These are phyloP conservation scores for Cryptomyrus ogoouensis DNA, from an alignment of 2,113 vertebrate species.

Conservation along the genomic window DNA sequence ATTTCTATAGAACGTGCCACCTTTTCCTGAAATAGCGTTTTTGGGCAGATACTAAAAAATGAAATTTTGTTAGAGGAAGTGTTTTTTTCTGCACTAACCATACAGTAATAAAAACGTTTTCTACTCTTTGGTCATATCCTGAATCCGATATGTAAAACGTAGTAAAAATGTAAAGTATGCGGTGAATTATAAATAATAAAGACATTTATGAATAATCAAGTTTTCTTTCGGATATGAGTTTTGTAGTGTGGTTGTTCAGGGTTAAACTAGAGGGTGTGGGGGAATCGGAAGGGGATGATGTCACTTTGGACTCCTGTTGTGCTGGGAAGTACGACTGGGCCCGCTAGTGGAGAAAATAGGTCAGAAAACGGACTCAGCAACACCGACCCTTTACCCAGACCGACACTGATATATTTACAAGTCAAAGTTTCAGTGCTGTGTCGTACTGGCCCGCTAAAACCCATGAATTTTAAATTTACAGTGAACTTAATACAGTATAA, in stretches of 20 bases:
- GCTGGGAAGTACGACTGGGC: not conserved
- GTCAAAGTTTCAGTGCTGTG: not conserved
- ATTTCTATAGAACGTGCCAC: conserved; percentile 8
- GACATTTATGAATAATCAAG: not conserved
- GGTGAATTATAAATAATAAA: not conserved
- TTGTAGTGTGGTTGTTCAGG: not conserved
- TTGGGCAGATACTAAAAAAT: not conserved
- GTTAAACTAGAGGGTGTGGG: not conserved
- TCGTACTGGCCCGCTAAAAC: not conserved
- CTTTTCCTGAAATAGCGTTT: not conserved
- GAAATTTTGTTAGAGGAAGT: not conserved
- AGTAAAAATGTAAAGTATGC: not conserved
- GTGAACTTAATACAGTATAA: not conserved
- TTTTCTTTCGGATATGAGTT: not conserved
- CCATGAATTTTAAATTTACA: not conserved
- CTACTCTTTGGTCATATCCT: not conserved
- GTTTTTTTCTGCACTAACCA: conserved; percentile 6
- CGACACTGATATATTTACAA: not conserved
- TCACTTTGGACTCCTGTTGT: not conserved
- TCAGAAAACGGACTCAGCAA: not conserved
- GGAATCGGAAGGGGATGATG: not conserved
- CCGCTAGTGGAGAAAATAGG: not conserved
- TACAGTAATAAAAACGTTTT: not conserved
- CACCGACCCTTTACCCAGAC: not conserved
- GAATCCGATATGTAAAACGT: not conserved